Evolutionary conservation across 1,140 invertebrate genomes (phyloP).

Genomic region (Camponotus pennsylvanicus): DNA sequence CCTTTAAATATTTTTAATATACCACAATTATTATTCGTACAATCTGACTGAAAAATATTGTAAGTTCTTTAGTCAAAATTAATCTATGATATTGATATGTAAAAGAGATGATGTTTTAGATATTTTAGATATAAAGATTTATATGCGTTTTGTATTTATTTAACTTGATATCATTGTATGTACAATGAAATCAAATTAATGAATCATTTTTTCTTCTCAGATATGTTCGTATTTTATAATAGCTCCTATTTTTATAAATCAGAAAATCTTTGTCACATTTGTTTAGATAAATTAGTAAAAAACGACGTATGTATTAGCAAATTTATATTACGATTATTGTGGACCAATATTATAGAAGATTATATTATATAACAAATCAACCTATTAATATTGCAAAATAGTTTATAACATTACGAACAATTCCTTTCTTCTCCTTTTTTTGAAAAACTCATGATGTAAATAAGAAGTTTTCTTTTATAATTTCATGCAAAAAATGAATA

Average conservation of each 20-base stretch:
- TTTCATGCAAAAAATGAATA: background rate
- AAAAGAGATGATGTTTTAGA: background rate
- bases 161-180: background rate
- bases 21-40: slow-evolving; percentile 76
- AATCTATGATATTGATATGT: background rate
- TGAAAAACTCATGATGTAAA: background rate
- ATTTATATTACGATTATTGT: background rate
- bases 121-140: slow-evolving; percentile 34
- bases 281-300: background rate
- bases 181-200: background rate
- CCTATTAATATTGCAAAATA: slow-evolving; percentile 16
- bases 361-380: slow-evolving; percentile 22
- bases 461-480: background rate
- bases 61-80: slow-evolving; percentile 47
- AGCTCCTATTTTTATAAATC: slow-evolving; percentile 21
- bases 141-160: slow-evolving; percentile 1
- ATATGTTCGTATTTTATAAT: slow-evolving; percentile 22
- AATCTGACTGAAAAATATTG: slow-evolving; percentile 66
- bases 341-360: slow-evolving; percentile 17
- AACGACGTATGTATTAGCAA: background rate
- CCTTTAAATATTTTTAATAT: slow-evolving; percentile 79
- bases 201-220: slow-evolving; percentile 17
- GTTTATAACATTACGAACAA: background rate
- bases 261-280: slow-evolving; percentile 14
- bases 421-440: background rate